These are phyloP conservation scores for Sebastes taczanowskii DNA, from an alignment of 2,797 vertebrate genomes.

Conservation along the genomic window DNA sequence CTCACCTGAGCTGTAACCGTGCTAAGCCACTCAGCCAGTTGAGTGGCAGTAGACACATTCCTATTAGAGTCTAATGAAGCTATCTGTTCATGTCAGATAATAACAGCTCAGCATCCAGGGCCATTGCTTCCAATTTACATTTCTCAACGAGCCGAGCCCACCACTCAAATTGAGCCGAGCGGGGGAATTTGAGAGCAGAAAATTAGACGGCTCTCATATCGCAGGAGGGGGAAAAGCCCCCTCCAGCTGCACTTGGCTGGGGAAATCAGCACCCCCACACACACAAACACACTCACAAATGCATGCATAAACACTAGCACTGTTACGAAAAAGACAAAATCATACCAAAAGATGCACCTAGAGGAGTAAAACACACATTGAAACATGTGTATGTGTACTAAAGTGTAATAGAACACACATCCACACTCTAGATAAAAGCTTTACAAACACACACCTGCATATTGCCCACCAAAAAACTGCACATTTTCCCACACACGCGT, in stretches of 20 bases:
- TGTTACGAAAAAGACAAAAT: not conserved
- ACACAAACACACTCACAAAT: slow-evolving; percentile 16
- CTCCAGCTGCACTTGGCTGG: slow-evolving; percentile 78
- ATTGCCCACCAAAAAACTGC: slow-evolving; percentile 9
- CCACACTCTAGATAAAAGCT: not conserved
- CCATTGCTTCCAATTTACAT: slow-evolving; percentile 87
- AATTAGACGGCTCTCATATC: slow-evolving; percentile 83
- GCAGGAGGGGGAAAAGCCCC: slow-evolving; percentile 61
- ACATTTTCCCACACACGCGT: not conserved
- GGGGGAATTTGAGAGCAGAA: slow-evolving; percentile 85
- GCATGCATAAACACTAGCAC: not conserved
- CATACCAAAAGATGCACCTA: not conserved
- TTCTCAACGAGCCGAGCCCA: slow-evolving; percentile 84
- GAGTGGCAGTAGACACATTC: slow-evolving; percentile 77
- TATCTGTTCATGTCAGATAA: slow-evolving; percentile 87
- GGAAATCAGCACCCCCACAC: slow-evolving; percentile 59
- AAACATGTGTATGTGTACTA: not conserved
- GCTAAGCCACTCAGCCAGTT: slow-evolving; percentile 64
- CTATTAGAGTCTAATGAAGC: slow-evolving; percentile 84
- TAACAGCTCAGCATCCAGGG: slow-evolving; percentile 81
- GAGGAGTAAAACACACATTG: not conserved
- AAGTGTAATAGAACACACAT: not conserved
- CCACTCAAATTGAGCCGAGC: slow-evolving; percentile 84
- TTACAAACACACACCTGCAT: not conserved
- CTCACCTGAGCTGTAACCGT: slow-evolving; percentile 67